phyloP scores from a whole-genome alignment of 2,113 vertebrate genomes.

The Gyps fulvus region DNA sequence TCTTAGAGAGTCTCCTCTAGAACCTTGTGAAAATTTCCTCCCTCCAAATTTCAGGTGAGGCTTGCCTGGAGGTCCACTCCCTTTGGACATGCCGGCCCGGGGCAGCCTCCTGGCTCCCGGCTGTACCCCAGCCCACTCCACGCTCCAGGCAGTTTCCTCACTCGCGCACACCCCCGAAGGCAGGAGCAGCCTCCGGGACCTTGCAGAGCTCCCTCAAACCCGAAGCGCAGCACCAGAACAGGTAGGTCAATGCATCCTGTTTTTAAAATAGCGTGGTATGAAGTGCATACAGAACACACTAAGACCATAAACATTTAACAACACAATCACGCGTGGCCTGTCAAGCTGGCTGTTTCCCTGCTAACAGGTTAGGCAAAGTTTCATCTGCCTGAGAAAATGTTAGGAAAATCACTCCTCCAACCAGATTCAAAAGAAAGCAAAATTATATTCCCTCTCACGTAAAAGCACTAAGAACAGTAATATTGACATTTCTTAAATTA shows the following conservation, averaged over 20 bases:
- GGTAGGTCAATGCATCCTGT: neutral
- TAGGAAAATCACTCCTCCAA: neutral
- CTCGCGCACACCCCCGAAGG: neutral
- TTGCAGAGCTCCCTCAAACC: neutral
- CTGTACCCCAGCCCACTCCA: fast-evolving
- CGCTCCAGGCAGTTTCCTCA: neutral
- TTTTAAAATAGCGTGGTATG: neutral
- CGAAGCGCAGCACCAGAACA: neutral
- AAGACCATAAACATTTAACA: neutral
- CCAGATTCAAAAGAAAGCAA: neutral
- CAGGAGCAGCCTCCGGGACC: neutral
- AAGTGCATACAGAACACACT: neutral
- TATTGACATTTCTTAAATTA: neutral
- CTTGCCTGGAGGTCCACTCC: neutral
- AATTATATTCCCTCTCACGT: neutral
- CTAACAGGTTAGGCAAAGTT: neutral
- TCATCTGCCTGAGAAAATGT: neutral
- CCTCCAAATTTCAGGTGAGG: neutral
- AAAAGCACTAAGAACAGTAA: neutral
- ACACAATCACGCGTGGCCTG: fast-evolving
- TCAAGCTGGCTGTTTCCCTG: neutral
- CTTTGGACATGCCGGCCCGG: fast-evolving
- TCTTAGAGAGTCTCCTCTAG: neutral
- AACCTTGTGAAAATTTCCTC: neutral
- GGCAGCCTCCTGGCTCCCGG: neutral